Percentiles rank a stretch among this genome's conserved stretches.
These are phyloP conservation scores for Hippocampus guttulatus DNA, from an alignment of 2,113 vertebrate genomes.

Conservation along the genomic window DNA sequence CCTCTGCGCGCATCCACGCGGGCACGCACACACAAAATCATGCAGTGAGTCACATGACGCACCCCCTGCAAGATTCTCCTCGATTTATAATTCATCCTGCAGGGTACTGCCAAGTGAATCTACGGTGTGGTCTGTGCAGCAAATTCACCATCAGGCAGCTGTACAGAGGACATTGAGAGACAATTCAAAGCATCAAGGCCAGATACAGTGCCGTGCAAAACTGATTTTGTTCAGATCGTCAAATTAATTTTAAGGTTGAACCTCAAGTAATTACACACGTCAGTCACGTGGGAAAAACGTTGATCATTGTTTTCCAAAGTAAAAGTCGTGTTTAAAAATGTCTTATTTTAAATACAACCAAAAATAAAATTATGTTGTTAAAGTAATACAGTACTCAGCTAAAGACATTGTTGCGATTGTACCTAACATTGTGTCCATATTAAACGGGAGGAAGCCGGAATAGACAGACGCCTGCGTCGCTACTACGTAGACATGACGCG, in stretches of 20 bases:
- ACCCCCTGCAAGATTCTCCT: slow-evolving; percentile 51
- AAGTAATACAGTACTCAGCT: too few relatives aligned
- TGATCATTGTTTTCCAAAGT: too few relatives aligned
- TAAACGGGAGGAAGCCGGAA: background rate
- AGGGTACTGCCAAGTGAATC: slow-evolving; percentile 50
- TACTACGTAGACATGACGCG: slow-evolving; percentile 6
- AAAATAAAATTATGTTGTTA: too few relatives aligned
- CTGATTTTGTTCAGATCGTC: too few relatives aligned
- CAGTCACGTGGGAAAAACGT: too few relatives aligned
- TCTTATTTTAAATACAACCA: too few relatives aligned
- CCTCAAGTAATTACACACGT: too few relatives aligned
- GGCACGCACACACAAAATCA: slow-evolving; percentile 13
- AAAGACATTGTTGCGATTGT: background rate
- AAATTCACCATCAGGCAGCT: slow-evolving; percentile 41
- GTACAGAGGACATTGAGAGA: slow-evolving; percentile 16
- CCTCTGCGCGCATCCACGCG: slow-evolving; percentile 3
- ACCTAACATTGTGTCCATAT: background rate
- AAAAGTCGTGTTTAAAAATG: too few relatives aligned
- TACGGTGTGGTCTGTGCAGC: slow-evolving; percentile 32
- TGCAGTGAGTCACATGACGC: slow-evolving; percentile 52
- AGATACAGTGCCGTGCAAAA: background rate
- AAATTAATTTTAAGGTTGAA: too few relatives aligned
- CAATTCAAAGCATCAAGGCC: slow-evolving; percentile 9
- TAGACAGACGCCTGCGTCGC: background rate
- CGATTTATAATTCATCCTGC: slow-evolving; percentile 71